Evolutionary conservation across 2,113 vertebrate species (phyloP).

Genomic region (Salvelinus alpinus): DNA sequence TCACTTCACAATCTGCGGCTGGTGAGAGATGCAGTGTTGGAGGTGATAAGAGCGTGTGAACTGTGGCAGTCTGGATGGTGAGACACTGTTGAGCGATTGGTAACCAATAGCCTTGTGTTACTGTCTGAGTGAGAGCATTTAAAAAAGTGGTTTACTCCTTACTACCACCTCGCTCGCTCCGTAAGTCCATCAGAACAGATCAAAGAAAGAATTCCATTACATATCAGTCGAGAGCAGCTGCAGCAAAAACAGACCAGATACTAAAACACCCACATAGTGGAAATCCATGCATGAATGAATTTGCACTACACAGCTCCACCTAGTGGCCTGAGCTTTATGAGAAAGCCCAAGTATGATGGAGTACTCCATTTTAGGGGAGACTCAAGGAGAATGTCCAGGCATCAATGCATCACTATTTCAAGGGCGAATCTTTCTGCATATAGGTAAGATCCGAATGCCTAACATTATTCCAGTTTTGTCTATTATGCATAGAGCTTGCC

Average conservation of each 20-base stretch:
- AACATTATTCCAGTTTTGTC: neutral
- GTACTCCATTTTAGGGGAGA: neutral
- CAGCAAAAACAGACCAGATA: slow-evolving; percentile 18
- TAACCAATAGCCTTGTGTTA: slow-evolving; percentile 42
- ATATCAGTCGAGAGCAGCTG: slow-evolving; percentile 44
- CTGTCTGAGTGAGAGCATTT: slow-evolving; percentile 43
- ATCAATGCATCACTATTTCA: neutral
- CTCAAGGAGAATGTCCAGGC: neutral
- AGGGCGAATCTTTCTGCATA: neutral
- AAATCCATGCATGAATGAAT: neutral
- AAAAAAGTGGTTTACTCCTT: slow-evolving; percentile 46
- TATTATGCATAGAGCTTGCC: neutral
- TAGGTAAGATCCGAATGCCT: neutral
- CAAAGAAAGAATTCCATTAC: slow-evolving; percentile 57
- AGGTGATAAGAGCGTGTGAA: neutral
- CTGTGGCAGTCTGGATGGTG: slow-evolving; percentile 29
- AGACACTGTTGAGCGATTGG: slow-evolving; percentile 42
- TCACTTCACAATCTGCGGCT: slow-evolving; percentile 23
- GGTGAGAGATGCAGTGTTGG: slow-evolving; percentile 29
- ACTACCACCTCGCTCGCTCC: neutral
- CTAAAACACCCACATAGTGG: neutral
- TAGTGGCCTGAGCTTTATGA: slow-evolving; percentile 10
- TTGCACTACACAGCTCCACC: slow-evolving; percentile 45
- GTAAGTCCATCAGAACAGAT: slow-evolving; percentile 53
- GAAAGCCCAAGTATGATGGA: neutral